A percentile compares a stretch with the other conserved stretches of the same genome.
These are phyloP conservation scores for Neolamprologus hecqui DNA, from an alignment of 2,113 vertebrate species.

Conservation along the genomic window DNA sequence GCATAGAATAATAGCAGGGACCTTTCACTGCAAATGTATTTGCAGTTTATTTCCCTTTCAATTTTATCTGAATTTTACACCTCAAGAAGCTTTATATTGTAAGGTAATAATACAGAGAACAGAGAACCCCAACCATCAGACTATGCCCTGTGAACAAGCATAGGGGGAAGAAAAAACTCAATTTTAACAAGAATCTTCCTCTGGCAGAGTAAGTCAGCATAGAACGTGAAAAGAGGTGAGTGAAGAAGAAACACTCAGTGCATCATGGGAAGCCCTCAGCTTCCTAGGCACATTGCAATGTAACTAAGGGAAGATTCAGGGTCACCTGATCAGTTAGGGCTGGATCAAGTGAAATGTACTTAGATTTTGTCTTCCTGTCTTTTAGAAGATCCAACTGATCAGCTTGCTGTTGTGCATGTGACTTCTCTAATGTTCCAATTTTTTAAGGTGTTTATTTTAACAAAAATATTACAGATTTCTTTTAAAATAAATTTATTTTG, in stretches of 20 bases:
- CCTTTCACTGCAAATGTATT: not conserved
- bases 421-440: not conserved
- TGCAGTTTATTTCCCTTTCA: not conserved
- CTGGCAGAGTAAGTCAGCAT: not conserved
- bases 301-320: not conserved
- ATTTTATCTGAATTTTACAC: not conserved
- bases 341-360: not conserved
- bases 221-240: not conserved
- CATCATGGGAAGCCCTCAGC: not conserved
- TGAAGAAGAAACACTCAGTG: not conserved
- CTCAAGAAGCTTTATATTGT: not conserved
- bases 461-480: not conserved
- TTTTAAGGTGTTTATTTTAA: not conserved
- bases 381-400: not conserved
- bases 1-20: not conserved
- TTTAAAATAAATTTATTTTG: not conserved
- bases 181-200: not conserved
- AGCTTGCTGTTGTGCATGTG: accelerated
- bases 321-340: not conserved
- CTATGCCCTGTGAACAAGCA: accelerated
- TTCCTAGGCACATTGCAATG: not conserved
- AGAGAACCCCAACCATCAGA: not conserved
- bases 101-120: not conserved
- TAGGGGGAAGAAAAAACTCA: not conserved
- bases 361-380: not conserved